These are phyloP conservation scores for Phyto melanocephala DNA, from an alignment of 2,888 invertebrate genomes.

Conservation along the genomic window DNA sequence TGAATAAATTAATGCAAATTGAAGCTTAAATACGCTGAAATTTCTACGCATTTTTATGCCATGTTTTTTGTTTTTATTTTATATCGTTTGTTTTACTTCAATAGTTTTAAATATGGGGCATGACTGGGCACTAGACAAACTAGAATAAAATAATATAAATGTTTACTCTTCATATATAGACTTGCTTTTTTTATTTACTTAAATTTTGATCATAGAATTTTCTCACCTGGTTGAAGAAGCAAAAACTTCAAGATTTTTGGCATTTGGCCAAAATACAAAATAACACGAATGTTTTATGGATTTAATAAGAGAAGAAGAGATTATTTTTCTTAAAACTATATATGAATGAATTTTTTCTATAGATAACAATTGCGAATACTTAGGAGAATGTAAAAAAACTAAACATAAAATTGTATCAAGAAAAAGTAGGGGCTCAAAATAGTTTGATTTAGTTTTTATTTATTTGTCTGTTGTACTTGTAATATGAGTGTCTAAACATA, in stretches of 20 bases:
- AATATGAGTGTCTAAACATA: no score
- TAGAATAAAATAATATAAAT: neutral
- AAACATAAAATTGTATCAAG: neutral
- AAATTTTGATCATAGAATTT: slow-evolving; percentile 59
- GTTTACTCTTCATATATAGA: neutral
- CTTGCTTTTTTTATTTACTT: slow-evolving; percentile 26
- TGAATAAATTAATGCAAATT: slow-evolving; percentile 27
- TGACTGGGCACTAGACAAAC: slow-evolving; percentile 6
- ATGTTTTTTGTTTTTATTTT: slow-evolving; percentile 15
- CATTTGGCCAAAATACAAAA: slow-evolving; percentile 33
- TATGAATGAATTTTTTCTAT: slow-evolving; percentile 15
- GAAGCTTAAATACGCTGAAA: slow-evolving; percentile 1
- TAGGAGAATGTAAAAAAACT: neutral
- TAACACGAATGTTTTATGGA: neutral
- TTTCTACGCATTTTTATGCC: slow-evolving; percentile 7
- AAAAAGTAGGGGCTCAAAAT: no score
- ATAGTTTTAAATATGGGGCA: slow-evolving; percentile 22
- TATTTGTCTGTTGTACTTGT: no score
- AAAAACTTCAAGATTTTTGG: slow-evolving; percentile 24
- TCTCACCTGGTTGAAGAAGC: slow-evolving; percentile 59
- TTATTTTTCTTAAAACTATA: slow-evolving; percentile 4
- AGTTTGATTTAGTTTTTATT: no score
- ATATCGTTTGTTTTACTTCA: slow-evolving; percentile 26
- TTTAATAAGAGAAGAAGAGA: neutral
- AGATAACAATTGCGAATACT: slow-evolving; percentile 8